A percentile compares a stretch with the other conserved stretches of the same genome.
Conservation (phyloP, 2,113 vertebrate species). For the Dasyornis broadbenti region DNA sequence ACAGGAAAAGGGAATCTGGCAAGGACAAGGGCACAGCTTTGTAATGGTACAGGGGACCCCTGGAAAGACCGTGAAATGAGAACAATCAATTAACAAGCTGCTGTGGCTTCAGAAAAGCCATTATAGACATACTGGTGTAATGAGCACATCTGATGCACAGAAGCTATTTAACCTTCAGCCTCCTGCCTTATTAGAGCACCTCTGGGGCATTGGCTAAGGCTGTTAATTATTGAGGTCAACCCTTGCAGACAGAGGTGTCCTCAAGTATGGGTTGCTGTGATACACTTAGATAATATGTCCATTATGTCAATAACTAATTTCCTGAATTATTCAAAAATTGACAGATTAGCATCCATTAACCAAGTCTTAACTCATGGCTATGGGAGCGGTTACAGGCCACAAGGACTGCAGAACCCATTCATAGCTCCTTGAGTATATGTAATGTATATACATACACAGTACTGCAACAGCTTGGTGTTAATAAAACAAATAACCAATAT, state of each 20-base stretch:
- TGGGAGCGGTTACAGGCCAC: not conserved
- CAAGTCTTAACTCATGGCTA: not conserved
- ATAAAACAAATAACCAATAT: not conserved
- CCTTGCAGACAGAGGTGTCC: not conserved
- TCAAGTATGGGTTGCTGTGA: not conserved
- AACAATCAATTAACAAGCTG: slow-evolving; percentile 35
- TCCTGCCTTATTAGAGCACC: not conserved
- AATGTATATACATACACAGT: not conserved
- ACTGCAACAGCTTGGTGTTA: not conserved
- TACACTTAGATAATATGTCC: slow-evolving; percentile 12
- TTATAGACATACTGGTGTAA: not conserved
- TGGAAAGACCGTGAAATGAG: not conserved
- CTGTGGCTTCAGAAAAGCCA: not conserved
- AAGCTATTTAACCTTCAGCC: slow-evolving; percentile 45
- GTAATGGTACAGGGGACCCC: not conserved
- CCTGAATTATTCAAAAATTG: slow-evolving; percentile 17
- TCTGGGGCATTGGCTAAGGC: not conserved
- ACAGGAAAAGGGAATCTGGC: not conserved
- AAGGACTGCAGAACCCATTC: not conserved
- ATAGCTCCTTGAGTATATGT: not conserved
- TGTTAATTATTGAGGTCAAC: slow-evolving; percentile 34
- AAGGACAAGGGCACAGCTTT: not conserved
- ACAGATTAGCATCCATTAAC: not conserved
- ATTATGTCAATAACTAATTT: slow-evolving; percentile 45
- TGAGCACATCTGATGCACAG: not conserved